phyloP scores from a whole-genome alignment of 2,797 vertebrate genomes.

The Pseudotriccus pelzelni region DNA sequence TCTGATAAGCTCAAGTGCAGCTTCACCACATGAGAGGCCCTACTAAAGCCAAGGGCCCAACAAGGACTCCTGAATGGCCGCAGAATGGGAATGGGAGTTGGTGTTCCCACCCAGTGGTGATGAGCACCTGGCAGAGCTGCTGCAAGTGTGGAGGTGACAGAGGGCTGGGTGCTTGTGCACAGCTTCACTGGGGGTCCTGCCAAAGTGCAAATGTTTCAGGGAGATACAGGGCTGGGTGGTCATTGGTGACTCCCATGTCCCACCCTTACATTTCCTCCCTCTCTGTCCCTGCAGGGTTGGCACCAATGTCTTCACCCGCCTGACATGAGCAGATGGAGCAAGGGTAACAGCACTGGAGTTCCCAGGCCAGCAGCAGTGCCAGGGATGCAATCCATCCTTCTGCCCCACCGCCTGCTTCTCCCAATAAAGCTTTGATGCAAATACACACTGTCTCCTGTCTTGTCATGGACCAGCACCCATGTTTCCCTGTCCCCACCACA shows the following conservation, averaged over 20 bases:
- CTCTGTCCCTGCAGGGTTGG: not conserved
- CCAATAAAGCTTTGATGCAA: not conserved
- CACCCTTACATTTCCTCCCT: fast-evolving
- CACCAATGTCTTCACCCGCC: fast-evolving
- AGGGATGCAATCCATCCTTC: fast-evolving
- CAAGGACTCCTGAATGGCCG: not conserved
- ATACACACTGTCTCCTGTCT: fast-evolving
- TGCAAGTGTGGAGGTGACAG: not conserved
- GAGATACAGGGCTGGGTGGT: fast-evolving
- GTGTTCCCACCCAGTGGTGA: not conserved
- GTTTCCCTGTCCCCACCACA: fast-evolving
- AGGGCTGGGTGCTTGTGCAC: not conserved
- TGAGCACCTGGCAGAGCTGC: not conserved
- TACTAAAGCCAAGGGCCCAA: not conserved
- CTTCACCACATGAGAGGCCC: not conserved
- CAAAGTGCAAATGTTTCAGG: not conserved
- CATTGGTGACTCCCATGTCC: fast-evolving
- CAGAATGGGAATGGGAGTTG: not conserved
- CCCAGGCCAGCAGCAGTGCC: fast-evolving
- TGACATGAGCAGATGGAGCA: fast-evolving
- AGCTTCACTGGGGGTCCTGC: not conserved
- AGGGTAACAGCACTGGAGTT: fast-evolving
- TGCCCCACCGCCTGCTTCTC: not conserved
- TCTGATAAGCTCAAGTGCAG: not conserved
- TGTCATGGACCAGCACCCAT: not conserved